Percentiles rank a stretch among this genome's conserved stretches.
phyloP scores from a whole-genome alignment of 2,888 invertebrate species.

The Saturnia japonica region DNA sequence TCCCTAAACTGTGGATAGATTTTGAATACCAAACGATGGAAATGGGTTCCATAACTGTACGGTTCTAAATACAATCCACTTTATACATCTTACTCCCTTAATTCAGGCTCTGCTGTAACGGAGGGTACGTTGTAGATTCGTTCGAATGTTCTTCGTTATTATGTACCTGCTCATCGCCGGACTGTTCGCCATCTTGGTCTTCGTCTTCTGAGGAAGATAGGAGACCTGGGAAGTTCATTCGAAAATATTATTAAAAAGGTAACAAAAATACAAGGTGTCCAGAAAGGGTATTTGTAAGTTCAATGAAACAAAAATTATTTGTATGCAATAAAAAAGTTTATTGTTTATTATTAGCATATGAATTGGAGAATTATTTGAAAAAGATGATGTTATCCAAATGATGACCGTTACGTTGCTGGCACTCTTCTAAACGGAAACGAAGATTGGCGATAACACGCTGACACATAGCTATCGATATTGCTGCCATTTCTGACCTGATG shows the following conservation, averaged over 20 bases:
- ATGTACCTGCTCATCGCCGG: constrained; percentile 80
- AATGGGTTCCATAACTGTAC: background rate
- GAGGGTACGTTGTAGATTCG: constrained; percentile 46
- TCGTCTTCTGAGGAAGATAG: constrained; percentile 84
- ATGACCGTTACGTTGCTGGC: no score
- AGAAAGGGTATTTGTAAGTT: no score
- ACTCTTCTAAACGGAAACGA: no score
- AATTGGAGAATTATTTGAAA: no score
- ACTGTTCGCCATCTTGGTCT: constrained; percentile 82
- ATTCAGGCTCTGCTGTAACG: constrained; percentile 61
- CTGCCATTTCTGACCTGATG: no score
- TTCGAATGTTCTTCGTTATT: constrained; percentile 61
- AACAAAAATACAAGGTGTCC: no score
- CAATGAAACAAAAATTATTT: no score
- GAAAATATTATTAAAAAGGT: background rate
- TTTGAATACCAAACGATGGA: background rate
- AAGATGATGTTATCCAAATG: no score
- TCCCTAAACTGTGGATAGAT: background rate
- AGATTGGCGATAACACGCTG: no score
- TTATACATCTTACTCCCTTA: constrained; percentile 25
- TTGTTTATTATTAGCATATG: no score
- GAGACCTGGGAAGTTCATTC: constrained; percentile 63
- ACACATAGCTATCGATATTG: no score
- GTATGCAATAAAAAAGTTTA: no score
- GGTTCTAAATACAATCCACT: background rate